Evolutionary conservation across 2,797 vertebrate species (phyloP).

Genomic region (Hippoglossus hippoglossus): DNA sequence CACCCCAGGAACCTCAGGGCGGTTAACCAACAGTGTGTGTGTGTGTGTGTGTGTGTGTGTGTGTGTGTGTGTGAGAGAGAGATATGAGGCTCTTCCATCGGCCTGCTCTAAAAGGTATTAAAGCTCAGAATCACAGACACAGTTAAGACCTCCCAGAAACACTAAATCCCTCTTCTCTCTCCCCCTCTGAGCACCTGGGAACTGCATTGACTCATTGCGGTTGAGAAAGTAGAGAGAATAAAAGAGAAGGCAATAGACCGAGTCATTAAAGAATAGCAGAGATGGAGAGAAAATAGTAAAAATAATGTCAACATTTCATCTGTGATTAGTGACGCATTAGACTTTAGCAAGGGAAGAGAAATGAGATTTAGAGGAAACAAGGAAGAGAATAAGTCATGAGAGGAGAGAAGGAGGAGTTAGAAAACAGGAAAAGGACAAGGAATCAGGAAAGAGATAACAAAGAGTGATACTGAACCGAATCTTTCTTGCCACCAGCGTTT

Average conservation of each 20-base stretch:
- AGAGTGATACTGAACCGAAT: too few species aligned
- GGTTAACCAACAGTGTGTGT: constrained; percentile 11
- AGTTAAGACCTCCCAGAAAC: neutral
- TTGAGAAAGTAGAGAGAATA: too few species aligned
- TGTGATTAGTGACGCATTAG: constrained; percentile 32
- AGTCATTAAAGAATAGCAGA: neutral
- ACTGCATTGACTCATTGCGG: neutral
- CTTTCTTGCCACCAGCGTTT: neutral
- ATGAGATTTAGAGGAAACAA: constrained; percentile 9
- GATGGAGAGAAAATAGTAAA: neutral
- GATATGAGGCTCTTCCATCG: constrained; percentile 1
- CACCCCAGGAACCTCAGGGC: constrained; percentile 12
- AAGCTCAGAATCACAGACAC: constrained; percentile 2
- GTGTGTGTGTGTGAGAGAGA: neutral
- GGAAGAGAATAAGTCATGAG: constrained; percentile 3
- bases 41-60: neutral
- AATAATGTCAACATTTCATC: constrained; percentile 21
- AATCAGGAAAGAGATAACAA: too few species aligned
- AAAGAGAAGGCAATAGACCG: neutral
- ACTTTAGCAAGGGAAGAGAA: neutral
- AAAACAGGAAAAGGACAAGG: neutral
- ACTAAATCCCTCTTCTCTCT: neutral
- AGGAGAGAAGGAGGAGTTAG: neutral
- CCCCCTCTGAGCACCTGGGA: neutral
- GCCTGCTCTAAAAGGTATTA: constrained; percentile 4